Conservation (phyloP, 2,888 invertebrate genomes). For the Crematogaster levior region DNA sequence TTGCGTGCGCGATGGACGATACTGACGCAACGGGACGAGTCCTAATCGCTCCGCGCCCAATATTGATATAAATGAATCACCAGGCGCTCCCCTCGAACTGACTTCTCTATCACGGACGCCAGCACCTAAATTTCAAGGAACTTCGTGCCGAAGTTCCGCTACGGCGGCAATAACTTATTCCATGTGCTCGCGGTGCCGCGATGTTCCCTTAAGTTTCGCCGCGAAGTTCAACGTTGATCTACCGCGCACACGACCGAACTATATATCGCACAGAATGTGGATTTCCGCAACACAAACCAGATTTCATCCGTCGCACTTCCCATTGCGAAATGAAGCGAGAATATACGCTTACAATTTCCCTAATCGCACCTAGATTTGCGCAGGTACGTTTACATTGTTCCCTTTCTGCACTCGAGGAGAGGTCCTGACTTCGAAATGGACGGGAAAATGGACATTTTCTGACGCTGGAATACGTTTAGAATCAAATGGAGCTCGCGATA, state of each 20-base stretch:
- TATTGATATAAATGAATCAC: constrained; percentile 76
- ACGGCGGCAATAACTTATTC: constrained; percentile 65
- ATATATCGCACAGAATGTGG: constrained; percentile 12
- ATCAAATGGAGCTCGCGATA: not conserved
- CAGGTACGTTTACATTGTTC: not conserved
- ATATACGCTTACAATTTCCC: constrained; percentile 8
- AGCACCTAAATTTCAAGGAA: constrained; percentile 69
- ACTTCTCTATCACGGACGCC: constrained; percentile 66
- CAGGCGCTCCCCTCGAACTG: constrained; percentile 62
- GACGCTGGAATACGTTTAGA: constrained; percentile 1
- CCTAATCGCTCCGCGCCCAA: constrained; percentile 66
- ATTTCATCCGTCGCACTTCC: constrained; percentile 4
- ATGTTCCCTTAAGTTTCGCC: constrained; percentile 18
- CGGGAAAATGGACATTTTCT: not conserved
- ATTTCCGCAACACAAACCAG: constrained; percentile 35
- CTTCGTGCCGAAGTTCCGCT: constrained; percentile 62
- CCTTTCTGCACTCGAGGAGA: not conserved
- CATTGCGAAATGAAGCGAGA: constrained; percentile 52
- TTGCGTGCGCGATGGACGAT: constrained; percentile 13
- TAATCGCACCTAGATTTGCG: constrained; percentile 9
- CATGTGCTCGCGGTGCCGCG: constrained; percentile 60
- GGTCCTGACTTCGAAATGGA: not conserved
- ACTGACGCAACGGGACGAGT: constrained; percentile 13
- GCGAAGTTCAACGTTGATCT: constrained; percentile 34
- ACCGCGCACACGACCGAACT: constrained; percentile 1